phyloP scores from a whole-genome alignment of 2,113 vertebrate genomes.

The Struthidea cinerea region DNA sequence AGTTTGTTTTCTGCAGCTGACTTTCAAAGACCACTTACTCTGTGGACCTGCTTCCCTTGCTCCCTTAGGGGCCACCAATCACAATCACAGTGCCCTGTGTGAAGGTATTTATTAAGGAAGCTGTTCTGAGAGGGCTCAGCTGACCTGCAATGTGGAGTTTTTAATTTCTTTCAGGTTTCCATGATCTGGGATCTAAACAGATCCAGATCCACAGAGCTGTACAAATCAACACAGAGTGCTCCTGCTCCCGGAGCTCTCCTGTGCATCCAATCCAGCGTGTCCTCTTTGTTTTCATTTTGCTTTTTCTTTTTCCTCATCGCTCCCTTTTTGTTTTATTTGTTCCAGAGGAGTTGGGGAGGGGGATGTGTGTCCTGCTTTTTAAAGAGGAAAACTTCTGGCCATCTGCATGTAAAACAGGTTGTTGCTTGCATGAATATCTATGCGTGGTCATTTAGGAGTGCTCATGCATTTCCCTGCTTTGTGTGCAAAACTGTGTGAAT shows the following conservation, averaged over 20 bases:
- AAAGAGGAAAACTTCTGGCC: slow-evolving; percentile 31
- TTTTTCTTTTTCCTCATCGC: not conserved
- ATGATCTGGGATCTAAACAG: not conserved
- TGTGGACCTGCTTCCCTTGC: not conserved
- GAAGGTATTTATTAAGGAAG: not conserved
- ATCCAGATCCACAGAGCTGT: not conserved
- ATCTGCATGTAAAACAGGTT: slow-evolving; percentile 55
- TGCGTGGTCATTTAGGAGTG: slow-evolving; percentile 13
- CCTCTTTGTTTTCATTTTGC: slow-evolving; percentile 13
- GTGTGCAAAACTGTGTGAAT: slow-evolving; percentile 30
- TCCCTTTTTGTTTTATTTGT: too few species aligned
- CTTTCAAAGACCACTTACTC: not conserved
- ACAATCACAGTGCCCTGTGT: not conserved
- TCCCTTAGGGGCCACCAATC: not conserved
- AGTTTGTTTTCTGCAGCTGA: not conserved
- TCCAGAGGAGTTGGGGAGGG: not conserved
- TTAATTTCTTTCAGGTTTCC: not conserved
- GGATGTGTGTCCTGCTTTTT: not conserved
- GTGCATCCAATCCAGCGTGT: not conserved
- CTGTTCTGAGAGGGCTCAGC: not conserved
- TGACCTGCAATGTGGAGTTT: not conserved
- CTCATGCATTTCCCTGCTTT: slow-evolving; percentile 17
- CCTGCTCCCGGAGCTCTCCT: not conserved
- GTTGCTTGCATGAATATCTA: slow-evolving; percentile 20
- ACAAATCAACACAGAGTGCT: not conserved